Evolutionary conservation across 92 coral and sea anemone species (phyloP).

Genomic region (Pocillopora grandis): DNA sequence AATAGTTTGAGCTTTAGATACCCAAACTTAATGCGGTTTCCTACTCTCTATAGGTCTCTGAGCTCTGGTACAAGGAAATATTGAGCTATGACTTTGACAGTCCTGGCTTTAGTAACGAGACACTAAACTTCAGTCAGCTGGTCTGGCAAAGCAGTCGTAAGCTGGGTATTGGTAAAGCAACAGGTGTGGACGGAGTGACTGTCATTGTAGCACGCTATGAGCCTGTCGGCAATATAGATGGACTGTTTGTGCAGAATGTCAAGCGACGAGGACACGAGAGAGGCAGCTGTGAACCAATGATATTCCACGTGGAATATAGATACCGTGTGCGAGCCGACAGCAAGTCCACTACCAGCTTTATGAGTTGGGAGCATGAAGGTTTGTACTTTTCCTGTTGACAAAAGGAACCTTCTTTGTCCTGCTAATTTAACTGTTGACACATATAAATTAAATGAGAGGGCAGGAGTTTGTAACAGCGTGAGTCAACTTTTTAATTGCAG

Average conservation of each 20-base stretch:
- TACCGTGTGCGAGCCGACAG: conserved; percentile 65
- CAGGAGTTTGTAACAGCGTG: no score
- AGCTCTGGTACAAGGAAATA: conserved; percentile 92
- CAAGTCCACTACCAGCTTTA: conserved; percentile 68
- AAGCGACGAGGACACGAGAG: conserved; percentile 74
- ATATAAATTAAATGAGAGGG: no score
- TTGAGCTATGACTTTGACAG: conserved; percentile 81
- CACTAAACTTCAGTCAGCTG: conserved; percentile 90
- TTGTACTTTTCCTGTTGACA: neutral
- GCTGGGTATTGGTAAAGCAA: conserved; percentile 88
- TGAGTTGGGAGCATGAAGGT: conserved; percentile 94
- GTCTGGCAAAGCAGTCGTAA: conserved; percentile 86
- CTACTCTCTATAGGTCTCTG: conserved; percentile 60
- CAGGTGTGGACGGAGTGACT: conserved; percentile 64
- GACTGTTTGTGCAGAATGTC: conserved; percentile 86
- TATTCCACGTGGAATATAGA: conserved; percentile 62
- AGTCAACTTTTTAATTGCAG: no score
- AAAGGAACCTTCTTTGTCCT: neutral
- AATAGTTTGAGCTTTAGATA: neutral
- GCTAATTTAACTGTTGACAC: no score
- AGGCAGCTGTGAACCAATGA: conserved; percentile 64
- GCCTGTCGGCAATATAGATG: conserved; percentile 96
- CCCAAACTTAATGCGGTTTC: neutral
- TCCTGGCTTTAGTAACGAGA: conserved; percentile 76
- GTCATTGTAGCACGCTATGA: conserved; percentile 94